These are phyloP conservation scores for Lepas anatifera DNA, from an alignment of 2,888 invertebrate species.

Conservation along the genomic window DNA sequence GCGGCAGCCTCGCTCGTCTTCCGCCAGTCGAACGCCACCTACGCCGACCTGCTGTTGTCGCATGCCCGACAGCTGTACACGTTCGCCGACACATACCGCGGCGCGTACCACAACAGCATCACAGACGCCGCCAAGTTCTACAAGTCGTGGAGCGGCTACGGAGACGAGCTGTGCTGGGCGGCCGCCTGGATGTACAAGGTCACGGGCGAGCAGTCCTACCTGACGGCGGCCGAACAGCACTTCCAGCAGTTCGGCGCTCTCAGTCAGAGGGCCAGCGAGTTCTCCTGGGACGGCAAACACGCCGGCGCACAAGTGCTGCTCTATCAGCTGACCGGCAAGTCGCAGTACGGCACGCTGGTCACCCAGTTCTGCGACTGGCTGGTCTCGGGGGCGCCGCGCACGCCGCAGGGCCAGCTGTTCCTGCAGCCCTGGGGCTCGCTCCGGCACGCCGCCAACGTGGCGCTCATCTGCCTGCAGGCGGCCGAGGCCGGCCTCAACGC, in stretches of 20 bases:
- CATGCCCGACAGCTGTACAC: constrained; percentile 26
- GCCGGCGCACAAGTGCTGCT: constrained; percentile 41
- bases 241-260: constrained; percentile 28
- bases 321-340: constrained; percentile 37
- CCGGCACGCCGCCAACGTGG: constrained; percentile 43
- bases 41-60: constrained; percentile 22
- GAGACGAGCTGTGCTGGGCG: constrained; percentile 46
- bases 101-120: constrained; percentile 25
- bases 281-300: constrained; percentile 44
- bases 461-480: constrained; percentile 43
- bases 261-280: constrained; percentile 34
- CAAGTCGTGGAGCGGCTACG: constrained; percentile 39
- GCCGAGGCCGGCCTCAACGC: constrained; percentile 7
- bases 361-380: constrained; percentile 42
- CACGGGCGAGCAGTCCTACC: constrained; percentile 34
- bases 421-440: constrained; percentile 43
- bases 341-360: constrained; percentile 36
- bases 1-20: constrained; percentile 31
- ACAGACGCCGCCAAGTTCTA: constrained; percentile 25
- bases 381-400: constrained; percentile 37
- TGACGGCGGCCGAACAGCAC: constrained; percentile 36
- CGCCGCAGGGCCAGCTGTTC: constrained; percentile 43
- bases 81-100: constrained; percentile 25
- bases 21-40: constrained; percentile 26
- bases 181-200: constrained; percentile 45